Base-by-base conservation (phyloP, 53 echinoderm and acorn worm species). In the Mesocentrotus franciscanus region DNA sequence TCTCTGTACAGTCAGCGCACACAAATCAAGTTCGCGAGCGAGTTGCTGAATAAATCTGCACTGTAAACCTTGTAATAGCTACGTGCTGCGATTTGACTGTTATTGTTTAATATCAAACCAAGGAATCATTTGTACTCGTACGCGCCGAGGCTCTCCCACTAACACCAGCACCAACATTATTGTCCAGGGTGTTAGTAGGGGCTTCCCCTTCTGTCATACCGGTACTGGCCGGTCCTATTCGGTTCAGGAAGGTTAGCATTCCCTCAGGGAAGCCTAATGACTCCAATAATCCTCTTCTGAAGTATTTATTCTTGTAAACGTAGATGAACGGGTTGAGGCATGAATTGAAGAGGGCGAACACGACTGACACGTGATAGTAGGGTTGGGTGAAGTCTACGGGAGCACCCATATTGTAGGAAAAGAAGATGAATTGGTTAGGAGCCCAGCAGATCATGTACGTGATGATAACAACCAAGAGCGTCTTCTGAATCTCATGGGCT, bases 291-390 rank as follows among this genome's bases (percentile, higher is more conserved):
- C 96, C 96, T 56, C 84, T 85, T 2, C 97, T 78, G 95, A 97
- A 98, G 76, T 94, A 94, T 32, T 96, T 96, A 95, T 98, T 98
- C 85, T 97, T 97, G 91, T 96, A 97, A 22, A 97, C 96, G 95
- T 98, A 98, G 91, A 98, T 97, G 95, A 98, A 97, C 0, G 98
- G 98, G 42, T 98, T 98, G 85, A 98, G 94, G 90, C 97, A 97
- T 33, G 96, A 97, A 71, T 98, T 98, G 42, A 95, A 96, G 14
- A 98, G 90, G 14, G 98, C 97, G 70, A 98, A 92, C 32, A 98
- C 95, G 79, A 98, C 97, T 1, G 98, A 96, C 1, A 95, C 71
- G 93, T 97, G 97, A 90, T 97, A 97, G 39, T 93, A 58, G 24
- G 96, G 95, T 22, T 94, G 90, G 58, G 94, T 85, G 96, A 98